Conservation (phyloP, 1,140 invertebrate species). For the Temnothorax curvispinosus region DNA sequence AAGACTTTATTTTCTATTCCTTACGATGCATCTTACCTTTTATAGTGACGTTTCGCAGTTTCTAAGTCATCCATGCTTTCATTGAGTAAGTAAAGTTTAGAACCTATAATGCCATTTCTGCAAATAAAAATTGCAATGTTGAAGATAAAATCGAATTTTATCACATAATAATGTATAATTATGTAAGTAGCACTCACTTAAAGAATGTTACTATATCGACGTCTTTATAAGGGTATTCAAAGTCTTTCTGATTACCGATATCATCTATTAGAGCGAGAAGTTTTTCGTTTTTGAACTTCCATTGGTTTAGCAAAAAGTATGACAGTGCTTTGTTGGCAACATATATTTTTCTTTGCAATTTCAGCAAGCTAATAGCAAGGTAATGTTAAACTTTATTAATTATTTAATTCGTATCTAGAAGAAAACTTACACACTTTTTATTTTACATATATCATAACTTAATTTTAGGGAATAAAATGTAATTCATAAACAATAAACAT, state of each 20-base stretch:
- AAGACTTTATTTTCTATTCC: background rate
- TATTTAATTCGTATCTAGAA: background rate
- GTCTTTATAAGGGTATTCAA: slow-evolving; percentile 79
- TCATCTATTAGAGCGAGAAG: slow-evolving; percentile 87
- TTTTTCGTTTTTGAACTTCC: slow-evolving; percentile 93
- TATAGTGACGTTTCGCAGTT: slow-evolving; percentile 82
- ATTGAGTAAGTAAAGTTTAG: slow-evolving; percentile 87
- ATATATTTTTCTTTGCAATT: slow-evolving; percentile 92
- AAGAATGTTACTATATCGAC: no score
- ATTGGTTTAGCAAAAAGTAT: slow-evolving; percentile 93
- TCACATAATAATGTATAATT: slow-evolving; percentile 77
- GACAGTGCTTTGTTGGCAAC: slow-evolving; percentile 91
- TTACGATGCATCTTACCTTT: slow-evolving; percentile 82
- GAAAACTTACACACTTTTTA: background rate
- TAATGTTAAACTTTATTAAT: slow-evolving; percentile 40
- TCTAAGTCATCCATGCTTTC: slow-evolving; percentile 86
- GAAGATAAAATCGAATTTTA: background rate
- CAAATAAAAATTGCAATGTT: slow-evolving; percentile 76
- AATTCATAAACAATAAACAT: background rate
- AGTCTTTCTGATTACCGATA: slow-evolving; percentile 89
- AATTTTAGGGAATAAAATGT: background rate
- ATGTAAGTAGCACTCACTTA: no score
- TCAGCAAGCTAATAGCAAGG: slow-evolving; percentile 88
- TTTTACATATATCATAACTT: background rate
- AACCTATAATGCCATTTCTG: slow-evolving; percentile 86